Conservation (phyloP, 1,140 invertebrate species). For the Bombus waltoni region DNA sequence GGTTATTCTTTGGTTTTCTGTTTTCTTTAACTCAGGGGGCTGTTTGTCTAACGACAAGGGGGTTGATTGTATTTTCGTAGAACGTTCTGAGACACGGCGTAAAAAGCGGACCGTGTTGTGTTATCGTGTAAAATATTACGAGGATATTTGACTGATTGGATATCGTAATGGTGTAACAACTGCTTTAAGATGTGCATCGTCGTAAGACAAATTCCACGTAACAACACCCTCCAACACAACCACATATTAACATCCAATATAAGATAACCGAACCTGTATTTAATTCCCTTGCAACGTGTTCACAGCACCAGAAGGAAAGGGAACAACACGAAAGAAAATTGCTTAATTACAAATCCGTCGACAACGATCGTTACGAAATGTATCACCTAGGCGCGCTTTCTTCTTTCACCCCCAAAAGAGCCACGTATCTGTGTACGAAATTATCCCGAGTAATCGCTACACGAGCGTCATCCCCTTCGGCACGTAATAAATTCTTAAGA, state of each 20-base stretch:
- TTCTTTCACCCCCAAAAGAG: constrained; percentile 1
- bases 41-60: neutral
- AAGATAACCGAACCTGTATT: neutral
- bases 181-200: neutral
- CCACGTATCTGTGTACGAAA: constrained; percentile 54
- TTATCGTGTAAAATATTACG: neutral
- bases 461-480: constrained; percentile 49
- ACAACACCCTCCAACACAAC: neutral
- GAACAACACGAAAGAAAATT: neutral
- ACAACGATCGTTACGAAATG: neutral
- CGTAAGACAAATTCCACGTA: neutral
- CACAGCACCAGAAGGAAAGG: neutral
- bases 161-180: too few relatives aligned
- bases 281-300: neutral
- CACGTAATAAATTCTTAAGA: constrained; percentile 67
- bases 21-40: neutral
- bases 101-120: neutral
- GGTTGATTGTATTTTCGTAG: neutral
- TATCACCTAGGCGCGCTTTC: neutral
- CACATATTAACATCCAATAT: neutral
- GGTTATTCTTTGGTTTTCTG: neutral
- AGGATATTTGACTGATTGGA: neutral
- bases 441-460: constrained; percentile 66
- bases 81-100: accelerated
- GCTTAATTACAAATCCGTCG: constrained; percentile 6